Evolutionary conservation across 2,797 vertebrate species (phyloP), one percentile per base, ranked within the genome.

Genomic region (Macropus fuliginosus): DNA sequence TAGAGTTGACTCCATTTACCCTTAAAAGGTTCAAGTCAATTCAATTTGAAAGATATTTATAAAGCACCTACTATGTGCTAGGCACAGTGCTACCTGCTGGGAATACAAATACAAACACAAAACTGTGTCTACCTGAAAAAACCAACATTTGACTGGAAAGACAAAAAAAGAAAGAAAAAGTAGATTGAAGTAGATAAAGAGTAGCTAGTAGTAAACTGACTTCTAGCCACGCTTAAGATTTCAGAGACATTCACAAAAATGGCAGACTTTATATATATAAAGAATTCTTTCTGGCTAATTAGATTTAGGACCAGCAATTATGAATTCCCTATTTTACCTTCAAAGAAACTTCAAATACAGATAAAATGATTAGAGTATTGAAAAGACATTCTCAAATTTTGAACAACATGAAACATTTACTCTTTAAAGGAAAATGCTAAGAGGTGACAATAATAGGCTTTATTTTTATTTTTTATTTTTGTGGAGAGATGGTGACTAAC

Each of bases 241-340:
- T 59, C 90, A 81, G 21, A 18, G 8, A 56, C 54, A n/a, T 74
- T 54, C 12, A 50, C 27, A 55, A 55, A 29, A 59, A n/a, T 74
- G 91, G 1, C n/a, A 40, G 59, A 55, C 21, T 93, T 59, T 91
- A 14, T 91, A 55, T 16, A 87, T 56, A 56, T n/a, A 34, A 3
- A 92, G 6, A 94, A 27, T 74, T 93, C 0, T 89, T 92, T 93
- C 31, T 28, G 91, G 66, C 91, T 91, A 56, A 91, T 91, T 94
- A 40, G 18, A 91, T 55, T 89, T 54, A 59, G 56, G 66, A 52
- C 24, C 28, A 59, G 54, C 34, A 14, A n/a, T 27, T 93, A 59
- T 34, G 0, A 50, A 81, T 54, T 95, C 9, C 50, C 16, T 31
- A 55, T 92, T 93, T 87, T 31, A 93, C 92, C 9, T 93, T 66